Conservation (phyloP, 2,797 vertebrate species). For the Gobio occitaniae region DNA sequence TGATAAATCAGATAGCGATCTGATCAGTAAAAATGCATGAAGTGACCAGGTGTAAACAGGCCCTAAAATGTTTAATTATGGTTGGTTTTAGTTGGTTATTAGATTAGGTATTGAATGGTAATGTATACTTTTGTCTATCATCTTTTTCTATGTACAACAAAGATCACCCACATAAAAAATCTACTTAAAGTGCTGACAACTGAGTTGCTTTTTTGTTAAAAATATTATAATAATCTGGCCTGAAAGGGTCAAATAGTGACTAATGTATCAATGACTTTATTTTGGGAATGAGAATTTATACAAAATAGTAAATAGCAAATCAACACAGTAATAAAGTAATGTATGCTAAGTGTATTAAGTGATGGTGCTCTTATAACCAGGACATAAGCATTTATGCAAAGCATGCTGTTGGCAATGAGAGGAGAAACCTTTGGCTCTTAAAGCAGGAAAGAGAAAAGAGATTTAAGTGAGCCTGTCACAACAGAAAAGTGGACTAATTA, state of each 20-base stretch:
- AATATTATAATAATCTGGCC: background rate
- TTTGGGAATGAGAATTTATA: background rate
- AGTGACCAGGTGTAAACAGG: too few species aligned
- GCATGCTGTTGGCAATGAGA: constrained; percentile 56
- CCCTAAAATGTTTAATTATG: too few species aligned
- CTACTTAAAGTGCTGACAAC: constrained; percentile 16
- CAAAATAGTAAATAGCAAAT: background rate
- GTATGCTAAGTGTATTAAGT: constrained; percentile 35
- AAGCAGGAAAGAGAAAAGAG: constrained; percentile 53
- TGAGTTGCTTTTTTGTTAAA: constrained; percentile 39
- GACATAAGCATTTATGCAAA: constrained; percentile 49
- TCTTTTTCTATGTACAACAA: constrained; percentile 1
- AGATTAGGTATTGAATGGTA: too few species aligned
- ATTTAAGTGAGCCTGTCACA: constrained; percentile 69
- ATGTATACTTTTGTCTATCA: background rate
- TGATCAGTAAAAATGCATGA: too few species aligned
- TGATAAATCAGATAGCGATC: too few species aligned
- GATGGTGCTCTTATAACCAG: constrained; percentile 22
- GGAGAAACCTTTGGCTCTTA: constrained; percentile 47
- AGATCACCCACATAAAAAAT: constrained; percentile 10
- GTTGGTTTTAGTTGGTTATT: too few species aligned
- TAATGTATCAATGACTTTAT: constrained; percentile 39
- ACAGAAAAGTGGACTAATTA: constrained; percentile 75
- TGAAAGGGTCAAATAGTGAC: background rate
- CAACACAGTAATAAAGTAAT: constrained; percentile 31